Evolutionary conservation across 2,797 vertebrate species (phyloP).

Genomic region (Peromyscus aztecus): DNA sequence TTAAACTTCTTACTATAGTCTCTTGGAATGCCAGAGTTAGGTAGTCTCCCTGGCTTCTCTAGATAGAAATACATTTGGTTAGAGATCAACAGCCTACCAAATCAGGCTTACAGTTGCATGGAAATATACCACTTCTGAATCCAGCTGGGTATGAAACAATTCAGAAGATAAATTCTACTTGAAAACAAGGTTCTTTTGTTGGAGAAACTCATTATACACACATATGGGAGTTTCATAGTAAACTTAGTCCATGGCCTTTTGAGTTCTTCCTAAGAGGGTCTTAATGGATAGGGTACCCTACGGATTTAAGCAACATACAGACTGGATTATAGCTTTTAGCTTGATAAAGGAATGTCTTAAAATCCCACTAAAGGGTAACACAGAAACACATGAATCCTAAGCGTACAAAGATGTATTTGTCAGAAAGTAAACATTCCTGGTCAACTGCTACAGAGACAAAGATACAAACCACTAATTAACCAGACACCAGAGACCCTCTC

Average conservation of each 20-base stretch:
- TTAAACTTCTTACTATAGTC: not conserved
- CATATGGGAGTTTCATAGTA: not conserved
- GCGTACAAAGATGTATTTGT: not conserved
- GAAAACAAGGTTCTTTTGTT: not conserved
- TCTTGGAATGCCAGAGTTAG: not conserved
- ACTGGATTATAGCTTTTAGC: not conserved
- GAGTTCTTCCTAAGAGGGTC: not conserved
- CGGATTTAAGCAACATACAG: not conserved
- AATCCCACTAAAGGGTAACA: conserved; percentile 16
- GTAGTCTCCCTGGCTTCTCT: not conserved
- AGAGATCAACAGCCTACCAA: not conserved
- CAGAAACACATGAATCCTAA: conserved; percentile 27
- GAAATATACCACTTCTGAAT: conserved; percentile 37
- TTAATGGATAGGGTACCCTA: not conserved
- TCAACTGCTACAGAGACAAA: not conserved
- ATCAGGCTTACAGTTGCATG: not conserved
- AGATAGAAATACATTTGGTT: not conserved
- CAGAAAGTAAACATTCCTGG: conserved; percentile 40
- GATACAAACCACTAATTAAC: conserved; percentile 46
- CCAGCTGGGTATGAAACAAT: conserved; percentile 26
- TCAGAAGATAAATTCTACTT: not conserved
- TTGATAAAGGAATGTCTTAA: conserved; percentile 43
- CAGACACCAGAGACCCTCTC: not conserved
- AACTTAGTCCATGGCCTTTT: not conserved
- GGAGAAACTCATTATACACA: not conserved